phyloP scores from a whole-genome alignment of 2,113 vertebrate species.

The Phaethon lepturus region DNA sequence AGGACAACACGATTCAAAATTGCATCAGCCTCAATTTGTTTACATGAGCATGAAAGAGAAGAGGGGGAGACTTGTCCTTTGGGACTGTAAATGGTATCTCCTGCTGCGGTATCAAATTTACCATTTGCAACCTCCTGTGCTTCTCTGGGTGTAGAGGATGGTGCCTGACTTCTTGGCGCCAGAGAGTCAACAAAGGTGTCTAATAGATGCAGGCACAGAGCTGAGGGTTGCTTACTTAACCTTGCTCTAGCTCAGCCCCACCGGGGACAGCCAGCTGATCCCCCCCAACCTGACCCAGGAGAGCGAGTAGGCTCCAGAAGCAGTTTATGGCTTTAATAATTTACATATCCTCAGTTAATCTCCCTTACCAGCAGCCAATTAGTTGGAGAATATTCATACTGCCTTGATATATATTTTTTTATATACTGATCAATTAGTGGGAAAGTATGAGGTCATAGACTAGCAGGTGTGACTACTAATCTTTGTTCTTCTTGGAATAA shows the following conservation, averaged over 20 bases:
- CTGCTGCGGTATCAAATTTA: constrained; percentile 73
- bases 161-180: constrained; percentile 69
- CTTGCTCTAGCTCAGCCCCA: constrained; percentile 30
- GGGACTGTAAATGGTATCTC: constrained; percentile 55
- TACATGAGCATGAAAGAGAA: constrained; percentile 67
- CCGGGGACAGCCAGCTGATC: constrained; percentile 18
- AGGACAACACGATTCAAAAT: constrained; percentile 56
- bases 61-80: constrained; percentile 60
- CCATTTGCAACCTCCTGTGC: constrained; percentile 67
- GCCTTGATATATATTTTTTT: constrained; percentile 21
- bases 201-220: constrained; percentile 18
- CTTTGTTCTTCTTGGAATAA: constrained; percentile 36
- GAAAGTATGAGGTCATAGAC: constrained; percentile 67
- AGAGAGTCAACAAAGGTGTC: constrained; percentile 61
- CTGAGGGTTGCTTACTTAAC: constrained; percentile 34
- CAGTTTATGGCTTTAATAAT: constrained; percentile 80
- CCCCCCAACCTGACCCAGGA: constrained; percentile 31
- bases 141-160: constrained; percentile 37
- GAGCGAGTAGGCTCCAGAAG: constrained; percentile 70
- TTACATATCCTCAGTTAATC: constrained; percentile 78
- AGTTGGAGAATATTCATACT: constrained; percentile 43
- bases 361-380: constrained; percentile 78
- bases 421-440: constrained; percentile 73
- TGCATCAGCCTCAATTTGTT: constrained; percentile 73
- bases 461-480: constrained; percentile 64